These are phyloP conservation scores for Drosophila bocki DNA, from an alignment of 1,140 invertebrate genomes.

Conservation along the genomic window DNA sequence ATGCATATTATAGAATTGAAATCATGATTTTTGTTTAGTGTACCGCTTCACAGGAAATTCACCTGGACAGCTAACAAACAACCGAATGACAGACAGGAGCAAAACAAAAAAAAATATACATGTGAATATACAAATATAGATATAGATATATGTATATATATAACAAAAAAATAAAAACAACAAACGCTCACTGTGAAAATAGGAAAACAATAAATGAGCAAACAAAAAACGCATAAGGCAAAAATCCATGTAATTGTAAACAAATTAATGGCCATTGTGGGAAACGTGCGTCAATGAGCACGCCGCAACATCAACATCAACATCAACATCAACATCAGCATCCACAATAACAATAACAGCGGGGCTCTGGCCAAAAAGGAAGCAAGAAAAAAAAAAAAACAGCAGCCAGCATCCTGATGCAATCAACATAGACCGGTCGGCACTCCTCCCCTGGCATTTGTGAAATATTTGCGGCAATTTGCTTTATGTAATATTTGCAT, in stretches of 20 bases:
- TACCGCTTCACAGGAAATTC: not conserved
- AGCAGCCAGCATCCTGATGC: constrained; percentile 7
- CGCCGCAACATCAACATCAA: constrained; percentile 48
- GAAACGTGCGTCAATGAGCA: constrained; percentile 57
- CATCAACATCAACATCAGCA: constrained; percentile 6
- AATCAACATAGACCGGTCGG: constrained; percentile 17
- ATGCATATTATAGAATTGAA: too few relatives aligned
- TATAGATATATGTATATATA: too few relatives aligned
- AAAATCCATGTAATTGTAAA: constrained; percentile 64
- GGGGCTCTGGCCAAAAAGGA: not conserved
- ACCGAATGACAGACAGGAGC: constrained; percentile 8
- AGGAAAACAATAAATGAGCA: constrained; percentile 27
- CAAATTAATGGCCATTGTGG: constrained; percentile 65
- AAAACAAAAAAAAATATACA: not conserved
- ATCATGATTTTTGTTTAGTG: not conserved
- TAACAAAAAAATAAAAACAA: constrained; percentile 7
- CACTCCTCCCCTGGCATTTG: constrained; percentile 21
- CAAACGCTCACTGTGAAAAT: constrained; percentile 8
- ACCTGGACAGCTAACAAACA: constrained; percentile 16
- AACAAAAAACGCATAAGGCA: constrained; percentile 40
- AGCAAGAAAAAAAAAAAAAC: not conserved
- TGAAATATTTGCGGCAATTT: constrained; percentile 60
- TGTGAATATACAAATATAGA: too few relatives aligned
- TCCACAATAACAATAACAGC: constrained; percentile 23
- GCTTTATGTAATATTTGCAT: constrained; percentile 57